phyloP scores from a whole-genome alignment of 2,113 vertebrate species.

The Phalacrocorax carbo region DNA sequence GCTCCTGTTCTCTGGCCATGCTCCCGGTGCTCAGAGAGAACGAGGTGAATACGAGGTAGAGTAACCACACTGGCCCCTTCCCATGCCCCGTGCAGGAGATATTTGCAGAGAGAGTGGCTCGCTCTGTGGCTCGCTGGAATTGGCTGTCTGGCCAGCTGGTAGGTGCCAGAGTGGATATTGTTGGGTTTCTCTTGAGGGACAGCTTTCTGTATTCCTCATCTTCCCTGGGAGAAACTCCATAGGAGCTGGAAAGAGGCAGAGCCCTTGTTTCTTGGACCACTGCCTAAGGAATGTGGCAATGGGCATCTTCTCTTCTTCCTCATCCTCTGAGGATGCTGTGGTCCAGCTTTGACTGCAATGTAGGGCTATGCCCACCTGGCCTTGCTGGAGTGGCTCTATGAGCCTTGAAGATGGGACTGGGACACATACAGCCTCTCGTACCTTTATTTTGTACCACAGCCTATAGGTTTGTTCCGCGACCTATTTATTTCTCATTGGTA shows the following conservation, averaged over 20 bases:
- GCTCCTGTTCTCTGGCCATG: neutral
- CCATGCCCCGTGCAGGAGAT: neutral
- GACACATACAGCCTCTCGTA: fast-evolving
- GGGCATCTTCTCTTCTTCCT: neutral
- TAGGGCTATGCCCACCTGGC: neutral
- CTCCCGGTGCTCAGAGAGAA: neutral
- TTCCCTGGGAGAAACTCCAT: neutral
- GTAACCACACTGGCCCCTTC: neutral
- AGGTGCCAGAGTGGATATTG: neutral
- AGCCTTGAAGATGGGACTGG: neutral
- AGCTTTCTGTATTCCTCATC: neutral
- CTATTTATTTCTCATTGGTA: neutral
- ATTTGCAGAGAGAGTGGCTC: neutral
- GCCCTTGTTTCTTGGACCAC: neutral
- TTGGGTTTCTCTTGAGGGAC: neutral
- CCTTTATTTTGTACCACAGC: neutral
- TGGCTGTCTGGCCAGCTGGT: neutral
- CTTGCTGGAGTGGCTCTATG: neutral
- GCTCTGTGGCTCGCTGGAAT: neutral
- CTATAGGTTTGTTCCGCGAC: neutral
- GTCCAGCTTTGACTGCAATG: neutral
- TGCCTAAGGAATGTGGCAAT: neutral
- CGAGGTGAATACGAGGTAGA: neutral
- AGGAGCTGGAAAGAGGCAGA: neutral
- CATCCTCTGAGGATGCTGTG: neutral